phyloP scores from a whole-genome alignment of 2,888 invertebrate species.

The Amphipyra tragopoginis region DNA sequence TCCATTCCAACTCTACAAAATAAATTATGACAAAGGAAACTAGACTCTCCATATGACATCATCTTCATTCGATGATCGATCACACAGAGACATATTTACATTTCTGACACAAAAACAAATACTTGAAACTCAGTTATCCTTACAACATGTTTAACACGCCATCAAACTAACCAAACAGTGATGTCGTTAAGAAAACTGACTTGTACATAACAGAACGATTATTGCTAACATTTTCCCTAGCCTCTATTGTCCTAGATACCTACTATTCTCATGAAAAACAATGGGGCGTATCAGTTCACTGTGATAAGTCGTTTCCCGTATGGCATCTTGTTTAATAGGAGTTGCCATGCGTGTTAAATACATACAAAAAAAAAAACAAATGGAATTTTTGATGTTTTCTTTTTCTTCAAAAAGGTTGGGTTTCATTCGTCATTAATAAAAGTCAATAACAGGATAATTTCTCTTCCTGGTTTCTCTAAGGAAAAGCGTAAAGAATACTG shows the following conservation, averaged over 20 bases:
- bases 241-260: slow-evolving; percentile 1
- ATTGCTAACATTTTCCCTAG: slow-evolving; percentile 5
- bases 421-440: no score
- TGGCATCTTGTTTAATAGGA: slow-evolving; percentile 1
- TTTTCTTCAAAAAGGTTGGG: no score
- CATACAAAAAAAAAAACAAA: no score
- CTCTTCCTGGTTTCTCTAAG: no score
- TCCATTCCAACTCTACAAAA: no score
- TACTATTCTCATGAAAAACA: slow-evolving; percentile 18
- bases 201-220: slow-evolving; percentile 29
- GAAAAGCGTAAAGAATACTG: no score
- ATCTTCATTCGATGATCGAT: no score
- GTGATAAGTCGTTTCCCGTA: slow-evolving; percentile 16
- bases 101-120: no score
- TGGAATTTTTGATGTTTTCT: no score
- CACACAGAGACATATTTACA: background rate
- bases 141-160: background rate
- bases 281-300: slow-evolving; percentile 17
- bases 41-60: no score
- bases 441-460: no score
- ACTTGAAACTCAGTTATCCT: background rate
- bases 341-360: slow-evolving; percentile 1
- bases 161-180: slow-evolving; percentile 2
- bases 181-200: slow-evolving; percentile 3
- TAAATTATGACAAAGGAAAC: no score